Evolutionary conservation across 1,140 invertebrate species (phyloP), one percentile per base, ranked within the genome.

Genomic region (Temnothorax curvispinosus): DNA sequence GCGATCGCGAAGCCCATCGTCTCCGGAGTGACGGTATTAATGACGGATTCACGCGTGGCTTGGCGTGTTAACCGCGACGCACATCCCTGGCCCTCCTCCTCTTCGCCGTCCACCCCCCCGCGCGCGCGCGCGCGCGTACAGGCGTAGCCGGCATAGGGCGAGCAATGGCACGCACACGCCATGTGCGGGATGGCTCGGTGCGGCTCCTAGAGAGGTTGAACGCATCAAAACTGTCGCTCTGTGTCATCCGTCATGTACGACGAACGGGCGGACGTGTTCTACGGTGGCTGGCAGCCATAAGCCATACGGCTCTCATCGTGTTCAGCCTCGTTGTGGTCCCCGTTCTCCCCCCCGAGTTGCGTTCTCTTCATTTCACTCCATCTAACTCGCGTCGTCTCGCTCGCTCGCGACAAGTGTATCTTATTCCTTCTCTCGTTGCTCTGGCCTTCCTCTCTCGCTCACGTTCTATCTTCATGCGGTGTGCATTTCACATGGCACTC

Each of bases 21-120:
- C 52, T 62, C 41, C 56, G 32, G 35, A 77, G 72, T 62, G 84
- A 69, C 84, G 64, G 88, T 93, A 94, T 94, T 94, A 94, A 95
- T 94, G 93, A 94, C 93, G 94, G 94, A 95, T 94, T 93, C 92
- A 95, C 92, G 94, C 94, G 93, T 94, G 93, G 93, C 90, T 94
- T 93, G 84, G 69, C 91, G 91, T 87, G 89, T 86, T 93, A 93
- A 93, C 90, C 87, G 91, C 77, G 88, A 58, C 78, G 71, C 76
- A 50, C 67, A 74, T 75, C 56, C 52, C 67, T 6, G 7, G 6
- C 56, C 47, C 56, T 9, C n/a, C 62, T 21, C 50, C 21, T 77
- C 47, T 21, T 77, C 72, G 27, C 38, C 67, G 50, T 60, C 27
- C 35, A 9, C 69, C 44, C 41, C n/a, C 64, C n/a, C n/a, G 64